Evolutionary conservation across 2,797 vertebrate species (phyloP).

Genomic region (Alauda arvensis): DNA sequence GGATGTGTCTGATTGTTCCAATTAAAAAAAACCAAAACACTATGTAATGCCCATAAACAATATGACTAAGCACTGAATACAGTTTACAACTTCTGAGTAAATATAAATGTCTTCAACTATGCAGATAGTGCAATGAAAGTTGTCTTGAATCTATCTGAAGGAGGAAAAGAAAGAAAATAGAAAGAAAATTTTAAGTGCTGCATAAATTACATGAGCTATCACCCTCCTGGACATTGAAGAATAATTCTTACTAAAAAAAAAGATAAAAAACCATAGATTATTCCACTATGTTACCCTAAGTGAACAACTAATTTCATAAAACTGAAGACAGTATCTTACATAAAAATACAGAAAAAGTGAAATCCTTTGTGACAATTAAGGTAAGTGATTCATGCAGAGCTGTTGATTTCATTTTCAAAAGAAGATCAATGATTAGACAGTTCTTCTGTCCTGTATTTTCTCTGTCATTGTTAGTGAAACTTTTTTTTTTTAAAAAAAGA

Average conservation of each 20-base stretch:
- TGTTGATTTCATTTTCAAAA: slow-evolving; percentile 42
- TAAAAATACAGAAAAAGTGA: background rate
- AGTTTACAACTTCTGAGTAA: background rate
- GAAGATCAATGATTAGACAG: slow-evolving; percentile 15
- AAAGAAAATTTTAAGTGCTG: background rate
- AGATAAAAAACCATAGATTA: slow-evolving; percentile 5
- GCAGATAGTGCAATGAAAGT: background rate
- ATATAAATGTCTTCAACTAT: background rate
- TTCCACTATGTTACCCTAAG: background rate
- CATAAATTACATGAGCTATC: background rate
- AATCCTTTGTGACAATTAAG: slow-evolving; percentile 24
- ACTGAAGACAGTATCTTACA: background rate
- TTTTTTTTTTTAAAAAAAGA: background rate
- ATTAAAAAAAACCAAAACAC: background rate
- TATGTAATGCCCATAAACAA: background rate
- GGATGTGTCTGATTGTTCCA: background rate
- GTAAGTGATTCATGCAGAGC: slow-evolving; percentile 39
- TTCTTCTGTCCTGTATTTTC: background rate
- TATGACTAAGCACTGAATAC: background rate
- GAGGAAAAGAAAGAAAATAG: background rate
- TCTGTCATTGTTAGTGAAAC: background rate
- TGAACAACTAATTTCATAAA: slow-evolving; percentile 39
- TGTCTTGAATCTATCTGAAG: background rate
- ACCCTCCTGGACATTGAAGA: background rate
- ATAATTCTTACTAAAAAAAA: background rate